Evolutionary conservation across 1,140 invertebrate species (phyloP).

Genomic region (Conopomorpha cramerella): DNA sequence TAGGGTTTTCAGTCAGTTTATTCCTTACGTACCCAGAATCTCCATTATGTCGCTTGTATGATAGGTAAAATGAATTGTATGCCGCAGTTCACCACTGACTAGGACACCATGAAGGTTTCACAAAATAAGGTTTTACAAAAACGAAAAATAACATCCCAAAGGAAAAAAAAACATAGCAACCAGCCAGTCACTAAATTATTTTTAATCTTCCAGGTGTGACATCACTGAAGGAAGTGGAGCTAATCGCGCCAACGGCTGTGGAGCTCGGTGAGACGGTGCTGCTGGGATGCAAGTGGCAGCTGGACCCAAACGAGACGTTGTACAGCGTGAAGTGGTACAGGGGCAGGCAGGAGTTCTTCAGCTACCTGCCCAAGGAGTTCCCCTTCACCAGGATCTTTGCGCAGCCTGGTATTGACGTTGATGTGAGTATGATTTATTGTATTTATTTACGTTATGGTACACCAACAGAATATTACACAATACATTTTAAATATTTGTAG

Average conservation of each 20-base stretch:
- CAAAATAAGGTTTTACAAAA: too few species aligned
- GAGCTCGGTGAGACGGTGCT: slow-evolving; percentile 68
- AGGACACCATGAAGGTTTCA: too few species aligned
- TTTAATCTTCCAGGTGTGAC: slow-evolving; percentile 32
- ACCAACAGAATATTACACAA: too few species aligned
- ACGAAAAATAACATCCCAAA: too few species aligned
- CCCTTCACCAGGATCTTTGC: slow-evolving; percentile 65
- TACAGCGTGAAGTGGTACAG: slow-evolving; percentile 88
- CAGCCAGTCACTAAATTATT: not conserved
- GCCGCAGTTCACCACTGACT: too few species aligned
- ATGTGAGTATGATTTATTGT: slow-evolving; percentile 63
- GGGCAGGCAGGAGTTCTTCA: slow-evolving; percentile 71
- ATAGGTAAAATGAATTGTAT: too few species aligned
- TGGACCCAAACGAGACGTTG: slow-evolving; percentile 66
- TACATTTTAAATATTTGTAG: too few species aligned
- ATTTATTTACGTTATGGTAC: too few species aligned
- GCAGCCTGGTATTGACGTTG: slow-evolving; percentile 63
- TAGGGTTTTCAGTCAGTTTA: too few species aligned
- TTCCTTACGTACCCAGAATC: too few species aligned
- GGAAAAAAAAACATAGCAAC: too few species aligned
- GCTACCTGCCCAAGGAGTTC: slow-evolving; percentile 67
- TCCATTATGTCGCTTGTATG: too few species aligned
- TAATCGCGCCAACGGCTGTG: slow-evolving; percentile 66
- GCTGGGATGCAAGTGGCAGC: slow-evolving; percentile 74
- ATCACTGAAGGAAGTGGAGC: slow-evolving; percentile 37